Base-by-base conservation (phyloP, 2,113 vertebrate genomes). In the Urocynchramus pylzowi region DNA sequence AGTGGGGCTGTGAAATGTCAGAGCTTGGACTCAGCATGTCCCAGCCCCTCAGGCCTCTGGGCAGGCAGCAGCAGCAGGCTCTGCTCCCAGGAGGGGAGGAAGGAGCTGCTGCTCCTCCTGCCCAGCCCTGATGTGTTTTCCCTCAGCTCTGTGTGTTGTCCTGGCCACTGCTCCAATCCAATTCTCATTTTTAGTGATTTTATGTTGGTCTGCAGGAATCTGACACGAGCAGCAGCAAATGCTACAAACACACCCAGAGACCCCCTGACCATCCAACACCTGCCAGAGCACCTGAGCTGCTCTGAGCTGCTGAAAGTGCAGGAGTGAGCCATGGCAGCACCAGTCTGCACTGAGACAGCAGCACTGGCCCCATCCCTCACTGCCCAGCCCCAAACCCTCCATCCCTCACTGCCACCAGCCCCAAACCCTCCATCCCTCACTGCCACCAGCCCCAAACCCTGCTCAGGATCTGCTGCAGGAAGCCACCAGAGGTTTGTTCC, bases 191-290 rank as follows among this genome's bases (percentile, higher is more conserved):
- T 4, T 47, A 31, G 75, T 4, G 26, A 33, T 1, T 2, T 16
- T 6, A 4, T 5, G 16, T 4, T 28, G 49, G 6, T 15, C 15
- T 15, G 16, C 39, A 41, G 22, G 45, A 19, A 21, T 3, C 33
- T 30, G 8, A 35, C 44, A 2, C 2, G 11, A 69, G 28, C 41
- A 75, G 53, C 30, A 71, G 45, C 0, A 8, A 4, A 44, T 30
- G 42, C 57, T 45, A 2, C 28, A 30, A 45, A 13, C 1, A 12
- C 3, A 2, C 53, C 2, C 8, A 33, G 23, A 28, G 69, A 24
- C 16, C 21, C 13, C 45, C 53, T 10, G 77, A 9, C 1, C 0
- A 2, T 0, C 9, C 9, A 7, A 0, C 24, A 3, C 11, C 68
- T 24, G 65, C 13, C 68, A 8, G 79, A 16, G 56, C 4, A 61